Evolutionary conservation across 2,113 vertebrate genomes (phyloP), one percentile per base, ranked within the genome.

Genomic region (Oncorhynchus masou): DNA sequence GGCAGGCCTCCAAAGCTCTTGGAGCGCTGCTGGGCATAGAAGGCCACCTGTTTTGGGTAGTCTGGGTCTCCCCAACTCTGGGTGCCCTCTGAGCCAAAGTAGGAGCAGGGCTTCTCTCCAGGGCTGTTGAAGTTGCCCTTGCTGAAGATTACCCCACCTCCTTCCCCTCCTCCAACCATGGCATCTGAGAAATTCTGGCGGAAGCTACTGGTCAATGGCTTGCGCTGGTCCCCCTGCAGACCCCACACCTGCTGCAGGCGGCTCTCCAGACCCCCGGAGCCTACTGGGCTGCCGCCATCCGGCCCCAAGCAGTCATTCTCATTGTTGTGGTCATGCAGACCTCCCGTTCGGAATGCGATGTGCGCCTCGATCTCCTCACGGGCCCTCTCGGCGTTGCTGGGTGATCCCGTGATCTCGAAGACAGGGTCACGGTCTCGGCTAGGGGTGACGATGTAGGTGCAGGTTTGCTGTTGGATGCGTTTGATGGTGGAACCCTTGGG

Each of bases 401-500:
- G 98, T 0, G 97, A 97, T 0, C 98, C 98, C 0, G 98, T 99
- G 92, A 99, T 99, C 88, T 99, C 98, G 0, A 99, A 99, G 80
- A 99, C 97, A 0, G 98, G 98, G 88, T 99, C 97, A 0, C 97
- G 93, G 91, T 99, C 98, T 1, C 98, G 96, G 87, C 98, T 99
- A 0, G 98, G 98, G 0, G 98, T 99, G 85, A 99, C 97, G 75
- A 99, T 99, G 92, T 99, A 99, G 9, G 98, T 99, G 88, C 97
- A 98, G 88, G 98, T 99, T 77, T 99, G 98, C 91, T 99, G 98
- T 83, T 99, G 98, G 93, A 99, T 99, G 84, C 98, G 88, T 74
- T 99, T 99, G 85, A 99, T 99, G 86, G 98, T 99, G 72, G 98
- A 97, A 65, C 98, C 98, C 81, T 99, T 99, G 73, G 98, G 98